These are phyloP conservation scores for Odontamblyopus lacepedii DNA, from an alignment of 2,797 vertebrate genomes.

Conservation along the genomic window DNA sequence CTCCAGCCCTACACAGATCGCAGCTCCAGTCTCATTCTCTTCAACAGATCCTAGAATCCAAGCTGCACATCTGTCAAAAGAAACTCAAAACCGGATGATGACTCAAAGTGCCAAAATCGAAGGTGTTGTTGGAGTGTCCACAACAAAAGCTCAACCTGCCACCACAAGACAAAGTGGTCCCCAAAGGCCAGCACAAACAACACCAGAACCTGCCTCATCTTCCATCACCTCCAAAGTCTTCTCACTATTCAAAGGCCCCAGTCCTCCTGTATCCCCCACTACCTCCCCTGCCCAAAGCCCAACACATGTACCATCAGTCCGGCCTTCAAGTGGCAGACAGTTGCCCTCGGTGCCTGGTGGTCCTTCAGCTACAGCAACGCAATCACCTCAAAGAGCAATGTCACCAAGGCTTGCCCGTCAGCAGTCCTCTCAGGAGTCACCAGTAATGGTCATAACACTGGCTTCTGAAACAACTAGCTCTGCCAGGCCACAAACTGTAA, in stretches of 20 bases:
- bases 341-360: conserved; percentile 65
- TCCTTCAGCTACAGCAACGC: conserved; percentile 75
- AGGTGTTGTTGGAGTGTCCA: conserved; percentile 73
- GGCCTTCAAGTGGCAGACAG: conserved; percentile 61
- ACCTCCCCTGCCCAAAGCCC: conserved; percentile 90
- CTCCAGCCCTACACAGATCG: conserved; percentile 93
- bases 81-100: conserved; percentile 85
- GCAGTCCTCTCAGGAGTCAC: conserved; percentile 88
- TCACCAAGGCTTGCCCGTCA: conserved; percentile 87
- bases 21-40: conserved; percentile 88
- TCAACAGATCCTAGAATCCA: conserved; percentile 82
- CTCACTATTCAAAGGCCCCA: conserved; percentile 87
- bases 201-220: conserved; percentile 68
- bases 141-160: conserved; percentile 67
- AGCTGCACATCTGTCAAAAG: conserved; percentile 93
- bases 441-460: conserved; percentile 90
- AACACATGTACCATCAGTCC: conserved; percentile 70
- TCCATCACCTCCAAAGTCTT: conserved; percentile 82
- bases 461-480: conserved; percentile 84
- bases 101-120: conserved; percentile 83
- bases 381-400: conserved; percentile 80
- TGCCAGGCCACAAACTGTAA: conserved; percentile 84
- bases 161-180: conserved; percentile 68
- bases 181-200: conserved; percentile 68
- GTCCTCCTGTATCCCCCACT: conserved; percentile 87